A percentile compares a stretch with the other conserved stretches of the same genome.
Conservation (phyloP, 2,797 vertebrate genomes). For the Acropternis orthonyx region DNA sequence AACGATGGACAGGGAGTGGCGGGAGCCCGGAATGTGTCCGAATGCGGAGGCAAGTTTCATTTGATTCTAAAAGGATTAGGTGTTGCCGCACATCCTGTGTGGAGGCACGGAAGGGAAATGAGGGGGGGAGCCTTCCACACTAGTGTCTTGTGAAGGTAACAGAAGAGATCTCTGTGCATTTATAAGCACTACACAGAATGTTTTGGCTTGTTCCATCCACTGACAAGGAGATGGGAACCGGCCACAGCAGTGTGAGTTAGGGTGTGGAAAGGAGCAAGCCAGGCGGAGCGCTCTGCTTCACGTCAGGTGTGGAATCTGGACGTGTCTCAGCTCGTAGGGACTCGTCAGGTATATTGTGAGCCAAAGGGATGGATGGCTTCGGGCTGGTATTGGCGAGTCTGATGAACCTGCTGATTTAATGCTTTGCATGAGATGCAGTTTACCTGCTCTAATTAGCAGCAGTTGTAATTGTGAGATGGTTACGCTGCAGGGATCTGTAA, state of each 20-base stretch:
- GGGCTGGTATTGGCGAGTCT: not conserved
- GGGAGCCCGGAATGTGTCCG: slow-evolving; percentile 89
- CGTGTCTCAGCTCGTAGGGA: not conserved
- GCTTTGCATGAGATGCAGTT: not conserved
- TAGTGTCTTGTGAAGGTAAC: not conserved
- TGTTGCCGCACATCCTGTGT: not conserved
- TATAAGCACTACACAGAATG: not conserved
- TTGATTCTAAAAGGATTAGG: not conserved
- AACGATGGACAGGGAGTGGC: slow-evolving; percentile 83
- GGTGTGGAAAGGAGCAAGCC: not conserved
- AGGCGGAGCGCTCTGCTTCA: not conserved
- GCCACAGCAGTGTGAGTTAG: not conserved
- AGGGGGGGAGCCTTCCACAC: not conserved
- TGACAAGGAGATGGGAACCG: not conserved
- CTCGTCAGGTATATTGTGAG: not conserved
- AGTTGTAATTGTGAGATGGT: not conserved
- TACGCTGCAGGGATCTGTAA: not conserved
- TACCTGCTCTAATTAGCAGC: not conserved
- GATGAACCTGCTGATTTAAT: not conserved
- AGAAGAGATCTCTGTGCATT: not conserved
- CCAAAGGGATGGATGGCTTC: not conserved
- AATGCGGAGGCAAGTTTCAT: slow-evolving; percentile 89
- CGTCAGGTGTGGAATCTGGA: not conserved
- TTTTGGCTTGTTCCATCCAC: not conserved
- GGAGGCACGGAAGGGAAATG: not conserved